These are phyloP conservation scores for Amiota communis DNA, from an alignment of 2,888 invertebrate genomes.

Conservation along the genomic window DNA sequence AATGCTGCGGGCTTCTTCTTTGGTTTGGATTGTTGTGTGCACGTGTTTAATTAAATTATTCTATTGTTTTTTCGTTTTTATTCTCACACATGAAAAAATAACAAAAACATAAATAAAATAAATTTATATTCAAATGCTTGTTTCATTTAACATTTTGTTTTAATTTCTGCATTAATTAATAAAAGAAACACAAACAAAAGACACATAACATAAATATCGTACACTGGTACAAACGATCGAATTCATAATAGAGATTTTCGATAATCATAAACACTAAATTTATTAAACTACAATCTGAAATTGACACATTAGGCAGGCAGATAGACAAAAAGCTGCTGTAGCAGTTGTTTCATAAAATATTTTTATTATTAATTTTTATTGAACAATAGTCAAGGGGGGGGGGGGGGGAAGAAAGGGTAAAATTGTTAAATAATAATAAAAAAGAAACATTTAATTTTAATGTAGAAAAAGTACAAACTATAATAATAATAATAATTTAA, in stretches of 20 bases:
- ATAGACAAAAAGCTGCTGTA: no score
- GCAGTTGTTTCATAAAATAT: no score
- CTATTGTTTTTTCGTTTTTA: neutral
- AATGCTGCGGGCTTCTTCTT: neutral
- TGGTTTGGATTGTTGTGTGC: no score
- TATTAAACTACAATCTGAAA: no score
- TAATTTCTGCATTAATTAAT: conserved; percentile 49
- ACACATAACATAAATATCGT: no score
- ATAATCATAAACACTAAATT: no score
- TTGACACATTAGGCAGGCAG: no score
- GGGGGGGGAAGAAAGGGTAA: no score
- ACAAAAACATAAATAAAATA: conserved; percentile 22
- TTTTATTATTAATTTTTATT: no score
- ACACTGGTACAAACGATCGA: no score
- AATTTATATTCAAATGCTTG: conserved; percentile 32
- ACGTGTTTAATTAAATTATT: conserved; percentile 1
- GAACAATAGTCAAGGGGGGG: neutral
- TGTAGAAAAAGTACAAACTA: neutral
- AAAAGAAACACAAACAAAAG: conserved; percentile 36
- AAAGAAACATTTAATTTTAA: neutral
- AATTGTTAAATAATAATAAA: no score
- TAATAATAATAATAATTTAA: conserved; percentile 7
- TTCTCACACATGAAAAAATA: neutral
- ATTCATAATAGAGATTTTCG: no score
- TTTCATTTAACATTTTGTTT: conserved; percentile 51